Percentiles rank a stretch among this genome's conserved stretches.
These are phyloP conservation scores for Chiloscyllium punctatum DNA, from an alignment of 2,797 vertebrate genomes.

Conservation along the genomic window DNA sequence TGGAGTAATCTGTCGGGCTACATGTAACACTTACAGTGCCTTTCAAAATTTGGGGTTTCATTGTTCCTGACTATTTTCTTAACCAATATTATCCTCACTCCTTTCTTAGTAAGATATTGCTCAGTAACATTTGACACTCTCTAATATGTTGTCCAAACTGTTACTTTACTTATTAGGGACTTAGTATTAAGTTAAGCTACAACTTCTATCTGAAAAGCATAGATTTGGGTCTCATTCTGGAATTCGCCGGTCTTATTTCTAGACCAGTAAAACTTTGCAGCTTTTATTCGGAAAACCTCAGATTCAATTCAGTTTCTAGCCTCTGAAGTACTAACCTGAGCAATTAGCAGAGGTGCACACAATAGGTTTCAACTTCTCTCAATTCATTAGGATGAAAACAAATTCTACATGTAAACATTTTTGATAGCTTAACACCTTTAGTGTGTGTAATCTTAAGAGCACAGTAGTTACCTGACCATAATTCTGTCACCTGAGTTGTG, in stretches of 20 bases:
- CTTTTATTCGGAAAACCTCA: not conserved
- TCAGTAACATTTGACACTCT: not conserved
- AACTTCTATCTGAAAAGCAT: not conserved
- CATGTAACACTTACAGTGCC: not conserved
- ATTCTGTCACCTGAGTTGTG: slow-evolving; percentile 71
- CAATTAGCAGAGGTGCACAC: not conserved
- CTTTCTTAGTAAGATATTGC: not conserved
- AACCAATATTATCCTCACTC: not conserved
- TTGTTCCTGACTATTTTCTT: not conserved
- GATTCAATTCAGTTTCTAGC: not conserved
- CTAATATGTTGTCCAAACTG: not conserved
- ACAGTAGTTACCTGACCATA: slow-evolving; percentile 78
- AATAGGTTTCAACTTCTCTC: not conserved
- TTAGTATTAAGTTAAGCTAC: not conserved
- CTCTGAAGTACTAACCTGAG: not conserved
- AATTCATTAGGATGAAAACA: not conserved
- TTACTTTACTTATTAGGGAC: not conserved
- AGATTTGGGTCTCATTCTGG: not conserved
- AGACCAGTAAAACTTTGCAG: not conserved
- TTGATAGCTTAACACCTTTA: not conserved
- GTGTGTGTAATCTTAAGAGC: not conserved
- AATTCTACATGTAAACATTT: not conserved
- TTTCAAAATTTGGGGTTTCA: not conserved
- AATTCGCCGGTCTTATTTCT: not conserved
- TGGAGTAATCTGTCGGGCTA: not conserved